Percentiles rank a stretch among this genome's conserved stretches.
Evolutionary conservation across 1,140 invertebrate species (phyloP).

Genomic region (Brachionus asplanchnoidis): DNA sequence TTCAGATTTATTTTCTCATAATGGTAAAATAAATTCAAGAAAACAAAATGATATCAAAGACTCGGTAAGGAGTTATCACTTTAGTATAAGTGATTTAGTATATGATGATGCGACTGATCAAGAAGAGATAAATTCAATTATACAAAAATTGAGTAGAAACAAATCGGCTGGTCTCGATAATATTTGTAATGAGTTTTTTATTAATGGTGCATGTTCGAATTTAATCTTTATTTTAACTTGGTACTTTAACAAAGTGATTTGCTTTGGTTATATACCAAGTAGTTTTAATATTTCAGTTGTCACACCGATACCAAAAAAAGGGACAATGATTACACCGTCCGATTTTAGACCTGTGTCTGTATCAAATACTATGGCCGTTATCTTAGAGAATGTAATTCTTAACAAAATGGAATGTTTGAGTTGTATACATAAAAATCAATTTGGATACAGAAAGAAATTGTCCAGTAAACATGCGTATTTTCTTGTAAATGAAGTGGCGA

Average conservation of each 20-base stretch:
- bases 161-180: not conserved
- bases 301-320: not conserved
- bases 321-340: not conserved
- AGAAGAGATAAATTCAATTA: not conserved
- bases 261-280: not conserved
- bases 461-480: constrained; percentile 9
- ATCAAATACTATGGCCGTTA: not conserved
- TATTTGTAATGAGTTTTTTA: not conserved
- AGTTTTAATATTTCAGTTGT: not conserved
- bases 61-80: too few relatives aligned
- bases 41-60: too few relatives aligned
- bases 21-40: too few relatives aligned
- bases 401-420: not conserved
- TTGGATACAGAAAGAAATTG: not conserved
- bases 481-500: not conserved
- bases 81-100: not conserved
- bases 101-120: not conserved
- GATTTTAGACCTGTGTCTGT: not conserved
- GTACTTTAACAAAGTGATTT: not conserved
- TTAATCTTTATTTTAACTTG: not conserved
- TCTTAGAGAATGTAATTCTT: not conserved
- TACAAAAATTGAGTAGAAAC: not conserved
- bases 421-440: not conserved
- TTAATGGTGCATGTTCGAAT: not conserved
- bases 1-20: too few relatives aligned